A percentile compares a stretch with the other conserved stretches of the same genome.
Conservation (phyloP, 2,113 vertebrate species). For the Canis aureus region DNA sequence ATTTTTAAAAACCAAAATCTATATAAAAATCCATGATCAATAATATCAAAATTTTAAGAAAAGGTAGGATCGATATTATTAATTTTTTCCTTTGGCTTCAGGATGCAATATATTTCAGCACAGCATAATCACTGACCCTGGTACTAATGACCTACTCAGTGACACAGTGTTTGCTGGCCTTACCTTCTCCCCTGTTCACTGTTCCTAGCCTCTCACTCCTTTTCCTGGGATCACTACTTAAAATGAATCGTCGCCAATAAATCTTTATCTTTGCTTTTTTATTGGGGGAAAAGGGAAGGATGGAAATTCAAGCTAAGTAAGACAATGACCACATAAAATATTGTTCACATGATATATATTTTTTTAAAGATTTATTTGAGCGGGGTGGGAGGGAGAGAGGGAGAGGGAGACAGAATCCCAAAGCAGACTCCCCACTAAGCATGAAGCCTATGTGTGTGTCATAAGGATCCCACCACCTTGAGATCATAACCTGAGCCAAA, state of each 20-base stretch:
- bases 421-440: background rate
- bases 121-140: background rate
- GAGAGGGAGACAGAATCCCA: background rate
- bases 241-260: background rate
- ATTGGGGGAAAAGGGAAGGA: background rate
- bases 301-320: background rate
- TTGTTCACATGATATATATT: background rate
- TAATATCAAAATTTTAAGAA: background rate
- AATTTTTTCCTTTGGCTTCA: background rate
- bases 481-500: background rate
- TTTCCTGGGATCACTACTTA: background rate
- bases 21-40: conserved; percentile 24
- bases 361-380: background rate
- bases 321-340: background rate
- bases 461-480: background rate
- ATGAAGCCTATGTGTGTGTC: background rate
- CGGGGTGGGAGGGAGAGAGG: background rate
- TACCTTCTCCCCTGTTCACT: background rate
- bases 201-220: background rate
- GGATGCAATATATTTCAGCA: background rate
- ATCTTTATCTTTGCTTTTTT: conserved; percentile 30
- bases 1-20: background rate
- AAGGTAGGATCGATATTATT: background rate
- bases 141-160: background rate
- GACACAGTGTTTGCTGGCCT: background rate